Percentiles rank a stretch among this genome's conserved stretches.
These are phyloP conservation scores for Beris chalybata DNA, from an alignment of 2,888 invertebrate genomes.

Conservation along the genomic window DNA sequence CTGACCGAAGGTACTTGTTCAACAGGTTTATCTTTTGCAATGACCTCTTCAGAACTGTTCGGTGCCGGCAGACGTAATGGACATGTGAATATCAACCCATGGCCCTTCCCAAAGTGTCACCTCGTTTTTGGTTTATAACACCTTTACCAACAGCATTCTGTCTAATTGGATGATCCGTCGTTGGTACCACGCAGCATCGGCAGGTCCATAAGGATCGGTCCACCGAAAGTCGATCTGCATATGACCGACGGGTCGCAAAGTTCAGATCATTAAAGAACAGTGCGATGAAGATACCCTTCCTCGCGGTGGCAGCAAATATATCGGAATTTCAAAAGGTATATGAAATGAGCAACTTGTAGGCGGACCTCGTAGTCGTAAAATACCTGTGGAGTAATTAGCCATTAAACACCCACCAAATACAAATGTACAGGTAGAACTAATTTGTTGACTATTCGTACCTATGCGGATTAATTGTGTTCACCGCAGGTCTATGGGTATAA, in stretches of 20 bases:
- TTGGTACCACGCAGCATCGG: no score
- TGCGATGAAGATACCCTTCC: constrained; percentile 4
- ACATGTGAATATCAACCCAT: constrained; percentile 27
- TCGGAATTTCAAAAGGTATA: constrained; percentile 12
- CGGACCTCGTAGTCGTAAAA: constrained; percentile 32
- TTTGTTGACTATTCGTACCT: no score
- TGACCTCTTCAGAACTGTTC: constrained; percentile 15
- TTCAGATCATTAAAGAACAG: constrained; percentile 5
- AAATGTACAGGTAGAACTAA: no score
- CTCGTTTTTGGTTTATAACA: constrained; percentile 13
- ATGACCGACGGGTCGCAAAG: constrained; percentile 1
- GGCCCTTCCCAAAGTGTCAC: constrained; percentile 29
- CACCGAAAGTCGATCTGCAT: not conserved
- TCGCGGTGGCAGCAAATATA: not conserved
- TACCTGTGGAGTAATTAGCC: constrained; percentile 35
- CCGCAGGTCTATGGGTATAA: no score
- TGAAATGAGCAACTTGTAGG: constrained; percentile 26
- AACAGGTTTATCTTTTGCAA: constrained; percentile 26
- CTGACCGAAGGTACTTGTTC: constrained; percentile 5
- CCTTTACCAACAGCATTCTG: constrained; percentile 5
- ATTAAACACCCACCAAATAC: constrained; percentile 34
- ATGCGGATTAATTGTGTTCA: no score
- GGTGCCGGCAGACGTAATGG: not conserved
- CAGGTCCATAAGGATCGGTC: not conserved
- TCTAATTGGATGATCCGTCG: not conserved